These are phyloP conservation scores for Lichenostomus cassidix DNA, from an alignment of 2,113 vertebrate genomes.

Conservation along the genomic window DNA sequence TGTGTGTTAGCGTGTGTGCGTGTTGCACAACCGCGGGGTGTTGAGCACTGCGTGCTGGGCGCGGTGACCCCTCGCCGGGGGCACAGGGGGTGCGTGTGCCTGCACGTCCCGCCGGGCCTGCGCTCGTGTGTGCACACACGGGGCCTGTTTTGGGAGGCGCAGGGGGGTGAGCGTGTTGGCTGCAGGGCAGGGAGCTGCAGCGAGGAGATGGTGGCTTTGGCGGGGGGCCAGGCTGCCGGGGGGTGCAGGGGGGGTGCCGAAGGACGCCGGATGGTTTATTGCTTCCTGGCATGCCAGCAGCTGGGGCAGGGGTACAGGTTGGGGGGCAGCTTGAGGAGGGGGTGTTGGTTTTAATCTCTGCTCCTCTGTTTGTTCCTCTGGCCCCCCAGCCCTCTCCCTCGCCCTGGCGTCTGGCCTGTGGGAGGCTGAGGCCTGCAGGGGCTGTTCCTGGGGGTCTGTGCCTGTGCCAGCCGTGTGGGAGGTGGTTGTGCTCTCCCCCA, in stretches of 20 bases:
- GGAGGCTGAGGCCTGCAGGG: background rate
- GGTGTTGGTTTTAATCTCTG: background rate
- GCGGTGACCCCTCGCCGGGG: background rate
- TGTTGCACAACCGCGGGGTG: rapidly evolving
- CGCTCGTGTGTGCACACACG: rapidly evolving
- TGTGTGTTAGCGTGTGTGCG: rapidly evolving
- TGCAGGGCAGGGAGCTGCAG: conserved; percentile 74
- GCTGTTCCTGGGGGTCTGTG: background rate
- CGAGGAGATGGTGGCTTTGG: conserved; percentile 85
- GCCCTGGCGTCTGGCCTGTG: background rate
- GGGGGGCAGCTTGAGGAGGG: background rate
- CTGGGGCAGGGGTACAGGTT: background rate
- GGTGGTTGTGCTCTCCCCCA: background rate
- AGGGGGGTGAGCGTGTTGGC: conserved; percentile 13
- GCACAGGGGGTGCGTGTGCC: background rate
- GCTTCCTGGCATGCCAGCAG: background rate
- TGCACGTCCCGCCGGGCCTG: background rate
- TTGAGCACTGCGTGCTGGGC: rapidly evolving
- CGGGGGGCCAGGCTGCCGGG: conserved; percentile 65
- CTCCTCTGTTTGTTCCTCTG: background rate
- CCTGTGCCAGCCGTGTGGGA: background rate
- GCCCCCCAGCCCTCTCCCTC: background rate
- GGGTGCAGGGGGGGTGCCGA: conserved; percentile 60
- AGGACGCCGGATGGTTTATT: conserved; percentile 7
- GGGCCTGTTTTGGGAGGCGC: background rate